Base-by-base conservation (phyloP, 2,888 invertebrate species). In the Spodoptera littoralis region DNA sequence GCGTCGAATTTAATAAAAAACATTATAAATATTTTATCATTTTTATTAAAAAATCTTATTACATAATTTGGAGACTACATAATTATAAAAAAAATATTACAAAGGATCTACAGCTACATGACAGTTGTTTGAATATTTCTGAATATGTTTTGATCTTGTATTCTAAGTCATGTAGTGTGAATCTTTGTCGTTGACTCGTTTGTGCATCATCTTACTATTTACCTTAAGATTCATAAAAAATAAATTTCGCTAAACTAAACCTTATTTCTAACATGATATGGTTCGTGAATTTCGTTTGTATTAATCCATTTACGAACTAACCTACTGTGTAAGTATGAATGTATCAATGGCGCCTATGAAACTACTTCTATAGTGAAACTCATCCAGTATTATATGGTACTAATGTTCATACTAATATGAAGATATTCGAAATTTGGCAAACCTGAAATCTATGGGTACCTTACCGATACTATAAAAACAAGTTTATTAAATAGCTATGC, bases 191-290 rank as follows among this genome's bases (percentile, higher is more conserved):
- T 67, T 50, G 65, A 67, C 71, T 66, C 63, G 77, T 76, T 78
- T 83, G 83, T 83, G 84, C 84, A 81, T 72, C 60, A 60, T 72
- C 68, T 72, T 67, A 70, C 77, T 76, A 79, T 69, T 49, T 79
- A 76, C 66, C 77, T 82, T 76, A 80, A 71, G 59, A 73, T 49
- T 65, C 75, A 82, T 77, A 84, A 83, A 73, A 84, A 85, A 84
- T 83, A 81, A 81, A 67, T 72, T 80, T 60, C 69, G 80, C 71
- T 79, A 76, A 71, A 62, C 77, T 77, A 74, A 65, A 24, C 46
- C 89, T 91, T 92, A 92, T 55, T 62, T 6, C 84, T 88, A 88
- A 81, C 56, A 90, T 93, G 93, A 93, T 93, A 93, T 93, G 93
- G 81, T 88, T 85, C 83, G 83, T 86, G 88, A 89, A 82, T 79